Conservation (phyloP, 2,797 vertebrate species). For the Vultur gryphus region DNA sequence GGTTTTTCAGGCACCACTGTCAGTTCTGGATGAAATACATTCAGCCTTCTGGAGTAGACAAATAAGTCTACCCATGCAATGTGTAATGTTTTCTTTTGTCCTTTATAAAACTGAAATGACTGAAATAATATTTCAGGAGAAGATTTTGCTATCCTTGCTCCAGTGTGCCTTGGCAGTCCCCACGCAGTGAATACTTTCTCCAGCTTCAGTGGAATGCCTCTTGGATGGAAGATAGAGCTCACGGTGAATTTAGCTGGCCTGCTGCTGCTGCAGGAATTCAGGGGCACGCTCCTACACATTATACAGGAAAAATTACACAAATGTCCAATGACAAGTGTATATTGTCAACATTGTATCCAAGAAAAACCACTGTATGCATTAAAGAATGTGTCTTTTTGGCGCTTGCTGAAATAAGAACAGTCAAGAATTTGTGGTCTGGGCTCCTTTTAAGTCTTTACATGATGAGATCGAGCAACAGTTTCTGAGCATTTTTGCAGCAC, state of each 20-base stretch:
- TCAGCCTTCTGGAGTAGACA: neutral
- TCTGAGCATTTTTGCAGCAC: conserved; percentile 11
- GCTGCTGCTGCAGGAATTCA: conserved; percentile 29
- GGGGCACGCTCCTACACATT: neutral
- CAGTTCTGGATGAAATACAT: neutral
- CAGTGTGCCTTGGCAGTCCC: conserved; percentile 49
- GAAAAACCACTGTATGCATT: neutral
- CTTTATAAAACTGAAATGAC: conserved; percentile 2
- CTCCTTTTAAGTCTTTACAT: neutral
- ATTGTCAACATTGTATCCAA: neutral
- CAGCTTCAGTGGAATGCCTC: conserved; percentile 36
- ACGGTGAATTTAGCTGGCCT: conserved; percentile 12
- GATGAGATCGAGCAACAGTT: neutral
- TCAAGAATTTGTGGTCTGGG: neutral
- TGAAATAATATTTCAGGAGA: conserved; percentile 22
- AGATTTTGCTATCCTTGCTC: conserved; percentile 25
- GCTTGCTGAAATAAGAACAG: neutral
- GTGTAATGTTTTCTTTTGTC: neutral
- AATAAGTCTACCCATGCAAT: neutral
- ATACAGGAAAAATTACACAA: conserved; percentile 20
- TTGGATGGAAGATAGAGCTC: conserved; percentile 34
- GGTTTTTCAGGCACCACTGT: neutral
- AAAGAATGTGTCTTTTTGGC: neutral
- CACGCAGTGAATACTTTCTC: neutral
- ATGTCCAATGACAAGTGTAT: neutral